Evolutionary conservation across 2,888 invertebrate species (phyloP), one percentile per base, ranked within the genome.

Genomic region (Hedya salicella): DNA sequence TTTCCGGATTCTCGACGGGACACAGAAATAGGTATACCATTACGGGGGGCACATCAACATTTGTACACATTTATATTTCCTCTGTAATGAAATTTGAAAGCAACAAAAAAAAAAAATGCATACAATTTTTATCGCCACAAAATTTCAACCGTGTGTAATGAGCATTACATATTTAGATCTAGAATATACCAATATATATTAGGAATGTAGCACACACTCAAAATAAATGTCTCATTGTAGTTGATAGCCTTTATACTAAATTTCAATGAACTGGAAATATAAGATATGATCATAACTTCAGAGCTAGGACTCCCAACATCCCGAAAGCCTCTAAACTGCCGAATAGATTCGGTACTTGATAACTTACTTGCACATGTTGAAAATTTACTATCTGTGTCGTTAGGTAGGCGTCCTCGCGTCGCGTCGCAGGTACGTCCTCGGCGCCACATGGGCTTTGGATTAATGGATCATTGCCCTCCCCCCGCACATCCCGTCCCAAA

Each of bases 361-460:
- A 75, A 73, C 71, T 72, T 72, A 80, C 79, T 81, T 79, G 77
- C 82, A 84, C 85, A 86, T 83, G 87, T 83, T 83, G 83, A 78
- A 85, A 86, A 85, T 79, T 84, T 82, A 81, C 78, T 82, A 80
- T 79, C 81, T 76, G 71, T 83, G 88, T 87, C 90, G 89, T 89
- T 90, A 90, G 86, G 83, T 88, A 89, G 91, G 91, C 91, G 91
- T 89, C 91, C 89, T 85, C 81, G 82, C 87, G 91, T 80, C 91
- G 91, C 91, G 90, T 83, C 91, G 87, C 86, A 91, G 91, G 91
- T 91, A 91, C 85, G 85, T 86, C 85, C 84, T 76, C 93, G 95
- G 95, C 95, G 95, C 95, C 95, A 94, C 94, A 93, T 95, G 95
- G 95, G 95, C 95, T 95, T 95, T 94, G 95, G 95, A 95, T 95